Evolutionary conservation across 2,888 invertebrate genomes (phyloP), one percentile per base, ranked within the genome.

Genomic region (Sylvicola cinctus): DNA sequence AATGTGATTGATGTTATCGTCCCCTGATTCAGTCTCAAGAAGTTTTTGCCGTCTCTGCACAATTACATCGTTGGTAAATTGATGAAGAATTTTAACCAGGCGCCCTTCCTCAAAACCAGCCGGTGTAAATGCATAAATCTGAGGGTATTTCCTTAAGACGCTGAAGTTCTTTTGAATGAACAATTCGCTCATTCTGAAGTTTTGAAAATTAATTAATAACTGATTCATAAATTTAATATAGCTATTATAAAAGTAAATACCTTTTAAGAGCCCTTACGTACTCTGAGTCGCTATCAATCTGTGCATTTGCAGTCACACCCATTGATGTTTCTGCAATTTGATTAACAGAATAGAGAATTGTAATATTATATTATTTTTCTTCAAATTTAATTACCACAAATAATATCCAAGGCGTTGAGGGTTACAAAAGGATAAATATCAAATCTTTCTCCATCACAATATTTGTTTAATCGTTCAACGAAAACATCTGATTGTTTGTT

Each of bases 271-370:
- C 70, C 44, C 63, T 59, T 1, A 83, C 77, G 48, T 83, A 85
- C 41, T 70, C 65, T 0, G 75, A 74, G 40, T 76, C 65, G 7
- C 61, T 60, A 46, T 74, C 60, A 7, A 59, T 58, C 50, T 85
- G 84, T 0, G 83, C 79, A 47, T 77, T 62, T 1, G 81, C 60
- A 16, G 67, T 65, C 10, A 71, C 67, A 1, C 85, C 87, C 85
- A 88, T 87, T 10, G 87, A 76, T 4, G 81, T 74, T 58, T 85
- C 85, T 79, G 59, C 35, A 62, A 55, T 13, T n/a, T 13, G 14
- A 11, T 4, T 14, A 14, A 14, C 11, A 30, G 3, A 30, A 28
- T 28, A 14, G 15, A 12, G 4, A 14, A 14, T 30, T 12, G 3
- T 30, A 14, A 14, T 14, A 36, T 41, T 34, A n/a, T 25, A 23